A percentile compares a stretch with the other conserved stretches of the same genome.
Conservation (phyloP, 2,888 invertebrate species). For the Melikaiella ostensackeni region DNA sequence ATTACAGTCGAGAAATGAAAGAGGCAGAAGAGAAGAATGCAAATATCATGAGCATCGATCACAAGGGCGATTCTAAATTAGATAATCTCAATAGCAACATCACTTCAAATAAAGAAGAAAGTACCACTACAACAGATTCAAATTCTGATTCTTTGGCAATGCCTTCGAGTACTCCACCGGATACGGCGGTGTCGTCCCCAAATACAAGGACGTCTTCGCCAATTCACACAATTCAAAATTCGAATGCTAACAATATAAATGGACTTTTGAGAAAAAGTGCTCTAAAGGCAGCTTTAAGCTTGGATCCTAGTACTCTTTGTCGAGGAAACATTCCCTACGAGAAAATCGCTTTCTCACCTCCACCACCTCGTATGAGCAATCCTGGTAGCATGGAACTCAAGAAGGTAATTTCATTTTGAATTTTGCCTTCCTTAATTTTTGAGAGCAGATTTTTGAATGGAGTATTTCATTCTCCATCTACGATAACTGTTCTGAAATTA, state of each 20-base stretch:
- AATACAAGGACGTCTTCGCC: constrained; percentile 72
- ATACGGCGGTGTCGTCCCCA: constrained; percentile 67
- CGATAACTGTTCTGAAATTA: background rate
- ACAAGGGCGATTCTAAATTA: background rate
- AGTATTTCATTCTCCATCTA: background rate
- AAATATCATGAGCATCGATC: background rate
- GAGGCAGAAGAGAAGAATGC: constrained; percentile 14
- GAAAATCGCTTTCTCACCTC: constrained; percentile 71
- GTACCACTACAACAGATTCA: constrained; percentile 66
- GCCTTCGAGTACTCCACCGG: constrained; percentile 60
- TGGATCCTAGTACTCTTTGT: constrained; percentile 75
- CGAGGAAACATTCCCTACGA: constrained; percentile 72
- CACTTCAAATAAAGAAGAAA: constrained; percentile 56
- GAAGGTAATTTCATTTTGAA: constrained; percentile 59
- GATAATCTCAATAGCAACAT: constrained; percentile 9
- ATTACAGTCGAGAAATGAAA: background rate
- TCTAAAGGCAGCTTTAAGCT: constrained; percentile 75
- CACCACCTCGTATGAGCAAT: constrained; percentile 66
- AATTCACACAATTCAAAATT: constrained; percentile 60
- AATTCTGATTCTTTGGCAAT: constrained; percentile 66
- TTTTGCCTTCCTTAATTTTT: background rate
- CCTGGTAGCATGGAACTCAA: constrained; percentile 67
- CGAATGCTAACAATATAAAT: constrained; percentile 66
- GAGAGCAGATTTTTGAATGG: background rate
- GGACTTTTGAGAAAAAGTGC: constrained; percentile 72